Percentiles rank a stretch among this genome's conserved stretches.
Conservation (phyloP, 2,113 vertebrate species). For the Laterallus jamaicensis region DNA sequence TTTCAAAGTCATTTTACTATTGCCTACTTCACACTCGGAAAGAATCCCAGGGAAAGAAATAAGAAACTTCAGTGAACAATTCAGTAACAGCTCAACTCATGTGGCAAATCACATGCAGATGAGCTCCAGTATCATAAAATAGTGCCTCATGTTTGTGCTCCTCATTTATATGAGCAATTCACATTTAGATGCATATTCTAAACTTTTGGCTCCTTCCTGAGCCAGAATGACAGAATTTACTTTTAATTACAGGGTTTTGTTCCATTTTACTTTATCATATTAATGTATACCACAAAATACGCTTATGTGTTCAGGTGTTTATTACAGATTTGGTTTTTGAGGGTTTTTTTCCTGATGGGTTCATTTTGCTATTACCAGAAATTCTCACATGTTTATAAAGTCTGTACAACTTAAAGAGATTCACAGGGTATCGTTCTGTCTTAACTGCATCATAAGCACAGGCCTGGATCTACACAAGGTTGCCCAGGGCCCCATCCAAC, state of each 20-base stretch:
- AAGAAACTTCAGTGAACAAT: not conserved
- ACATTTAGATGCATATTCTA: not conserved
- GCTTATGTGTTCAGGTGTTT: not conserved
- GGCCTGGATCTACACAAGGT: no score
- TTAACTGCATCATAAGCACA: not conserved
- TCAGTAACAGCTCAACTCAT: not conserved
- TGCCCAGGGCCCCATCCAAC: no score
- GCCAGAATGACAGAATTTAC: not conserved
- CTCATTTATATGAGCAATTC: not conserved
- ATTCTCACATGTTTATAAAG: not conserved
- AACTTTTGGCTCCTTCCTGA: not conserved
- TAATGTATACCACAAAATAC: not conserved
- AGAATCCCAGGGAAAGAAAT: not conserved
- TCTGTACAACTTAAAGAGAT: not conserved
- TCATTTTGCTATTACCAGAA: not conserved
- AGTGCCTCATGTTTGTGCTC: not conserved
- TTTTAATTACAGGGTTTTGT: not conserved
- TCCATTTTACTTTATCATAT: accelerated
- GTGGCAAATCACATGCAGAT: not conserved
- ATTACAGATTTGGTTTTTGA: not conserved
- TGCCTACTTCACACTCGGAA: not conserved
- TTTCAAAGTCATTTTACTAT: not conserved
- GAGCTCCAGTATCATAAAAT: not conserved
- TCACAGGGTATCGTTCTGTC: not conserved
- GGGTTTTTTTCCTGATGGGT: not conserved